Percentiles rank a stretch among this genome's conserved stretches.
These are phyloP conservation scores for Axinella damicornis DNA, from an alignment of 37 sponge, comb jelly and placozoan species.

Conservation along the genomic window DNA sequence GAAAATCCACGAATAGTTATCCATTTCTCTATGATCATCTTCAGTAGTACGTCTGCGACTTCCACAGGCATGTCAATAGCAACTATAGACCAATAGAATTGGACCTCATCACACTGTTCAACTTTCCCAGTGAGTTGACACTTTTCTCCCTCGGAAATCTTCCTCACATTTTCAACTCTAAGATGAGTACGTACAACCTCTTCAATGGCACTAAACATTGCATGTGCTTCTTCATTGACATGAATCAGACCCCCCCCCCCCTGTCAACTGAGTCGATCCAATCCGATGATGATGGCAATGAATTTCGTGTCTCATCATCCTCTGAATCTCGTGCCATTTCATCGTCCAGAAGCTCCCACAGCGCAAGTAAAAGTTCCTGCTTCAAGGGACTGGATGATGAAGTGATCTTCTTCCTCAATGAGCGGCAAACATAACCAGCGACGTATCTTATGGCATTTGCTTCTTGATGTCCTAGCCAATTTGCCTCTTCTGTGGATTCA, in stretches of 20 bases:
- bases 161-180: neutral
- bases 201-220: constrained; percentile 32
- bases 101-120: neutral
- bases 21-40: neutral
- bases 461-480: neutral
- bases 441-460: constrained; percentile 21
- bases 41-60: neutral
- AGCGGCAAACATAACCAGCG: constrained; percentile 33
- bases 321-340: neutral
- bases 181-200: neutral
- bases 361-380: constrained; percentile 11
- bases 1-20: constrained; percentile 19
- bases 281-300: no score
- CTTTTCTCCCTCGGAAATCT: neutral
- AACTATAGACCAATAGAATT: neutral
- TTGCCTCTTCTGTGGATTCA: no score
- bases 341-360: neutral
- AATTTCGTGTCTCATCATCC: no score
- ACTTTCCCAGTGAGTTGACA: neutral
- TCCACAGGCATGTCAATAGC: neutral
- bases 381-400: neutral
- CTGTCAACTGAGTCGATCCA: constrained; percentile 22
- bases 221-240: constrained; percentile 13
- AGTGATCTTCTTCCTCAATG: constrained; percentile 6
- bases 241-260: constrained; percentile 37